Evolutionary conservation across 2,888 invertebrate species (phyloP).

Genomic region (Xestia c-nigrum): DNA sequence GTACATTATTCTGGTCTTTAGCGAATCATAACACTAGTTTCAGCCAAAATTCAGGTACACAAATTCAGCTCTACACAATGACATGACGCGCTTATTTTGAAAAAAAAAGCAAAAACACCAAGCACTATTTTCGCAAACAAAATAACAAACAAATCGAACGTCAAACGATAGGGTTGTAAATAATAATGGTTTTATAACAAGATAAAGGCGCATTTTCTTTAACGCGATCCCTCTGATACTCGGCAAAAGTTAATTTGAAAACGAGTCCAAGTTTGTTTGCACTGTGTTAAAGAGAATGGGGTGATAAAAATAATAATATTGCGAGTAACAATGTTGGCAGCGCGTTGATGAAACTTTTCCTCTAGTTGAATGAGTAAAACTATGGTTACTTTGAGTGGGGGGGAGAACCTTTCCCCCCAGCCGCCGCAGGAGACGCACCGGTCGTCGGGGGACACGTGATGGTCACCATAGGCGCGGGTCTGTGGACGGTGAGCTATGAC

Average conservation of each 20-base stretch:
- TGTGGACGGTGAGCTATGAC: no score
- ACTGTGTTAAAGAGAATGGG: slow-evolving; percentile 55
- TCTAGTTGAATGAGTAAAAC: slow-evolving; percentile 32
- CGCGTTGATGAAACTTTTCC: slow-evolving; percentile 51
- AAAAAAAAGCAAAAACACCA: slow-evolving; percentile 17
- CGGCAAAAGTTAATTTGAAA: slow-evolving; percentile 55
- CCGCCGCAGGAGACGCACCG: no score
- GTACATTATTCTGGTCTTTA: no score
- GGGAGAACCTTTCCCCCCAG: no score
- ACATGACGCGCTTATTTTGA: background rate
- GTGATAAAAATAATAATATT: slow-evolving; percentile 61
- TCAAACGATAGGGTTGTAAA: slow-evolving; percentile 43
- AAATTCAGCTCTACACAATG: background rate
- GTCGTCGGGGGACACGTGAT: no score
- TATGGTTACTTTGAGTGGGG: background rate
- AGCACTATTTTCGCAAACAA: slow-evolving; percentile 38
- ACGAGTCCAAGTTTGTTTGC: slow-evolving; percentile 54
- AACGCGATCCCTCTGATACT: slow-evolving; percentile 39
- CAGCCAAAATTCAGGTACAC: background rate
- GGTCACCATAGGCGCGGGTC: no score
- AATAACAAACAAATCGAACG: slow-evolving; percentile 41
- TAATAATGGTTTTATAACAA: slow-evolving; percentile 61
- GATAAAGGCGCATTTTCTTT: slow-evolving; percentile 51
- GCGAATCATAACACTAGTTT: background rate
- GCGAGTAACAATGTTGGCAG: slow-evolving; percentile 49